A percentile compares a stretch with the other conserved stretches of the same genome.
phyloP scores from a whole-genome alignment of 2,113 vertebrate species.

The Chascanopsetta lugubris region DNA sequence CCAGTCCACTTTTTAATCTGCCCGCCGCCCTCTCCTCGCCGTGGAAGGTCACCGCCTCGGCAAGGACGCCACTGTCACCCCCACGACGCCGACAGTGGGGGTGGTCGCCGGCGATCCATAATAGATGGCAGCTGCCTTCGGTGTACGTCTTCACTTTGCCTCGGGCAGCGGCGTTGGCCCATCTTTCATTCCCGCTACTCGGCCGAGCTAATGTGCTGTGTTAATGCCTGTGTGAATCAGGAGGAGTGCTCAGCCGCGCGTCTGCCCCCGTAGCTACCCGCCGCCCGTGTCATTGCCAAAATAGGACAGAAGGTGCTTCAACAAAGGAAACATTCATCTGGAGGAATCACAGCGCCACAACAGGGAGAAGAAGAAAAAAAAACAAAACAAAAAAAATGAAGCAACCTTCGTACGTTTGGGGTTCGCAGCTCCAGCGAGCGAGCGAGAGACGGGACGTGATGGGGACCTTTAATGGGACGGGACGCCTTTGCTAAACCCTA shows the following conservation, averaged over 20 bases:
- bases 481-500: constrained; percentile 36
- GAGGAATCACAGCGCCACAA: constrained; percentile 58
- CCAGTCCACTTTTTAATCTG: constrained; percentile 80
- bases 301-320: constrained; percentile 73
- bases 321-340: constrained; percentile 73
- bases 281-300: constrained; percentile 72
- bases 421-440: constrained; percentile 36
- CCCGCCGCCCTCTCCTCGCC: constrained; percentile 71
- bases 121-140: constrained; percentile 80
- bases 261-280: constrained; percentile 66
- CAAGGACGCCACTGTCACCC: constrained; percentile 76
- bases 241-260: constrained; percentile 69
- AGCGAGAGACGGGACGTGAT: constrained; percentile 40
- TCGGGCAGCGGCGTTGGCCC: constrained; percentile 68
- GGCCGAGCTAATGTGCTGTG: constrained; percentile 76
- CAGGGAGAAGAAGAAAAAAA: too few species aligned
- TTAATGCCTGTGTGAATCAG: constrained; percentile 75
- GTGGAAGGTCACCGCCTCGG: constrained; percentile 76
- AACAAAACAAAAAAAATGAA: too few species aligned
- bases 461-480: constrained; percentile 33
- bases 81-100: constrained; percentile 70
- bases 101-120: constrained; percentile 74
- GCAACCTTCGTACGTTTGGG: constrained; percentile 53
- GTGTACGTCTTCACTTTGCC: constrained; percentile 80
- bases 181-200: constrained; percentile 77